Percentiles rank a stretch among this genome's conserved stretches.
These are phyloP conservation scores for Redunca redunca DNA, from an alignment of 2,113 vertebrate genomes.

Conservation along the genomic window DNA sequence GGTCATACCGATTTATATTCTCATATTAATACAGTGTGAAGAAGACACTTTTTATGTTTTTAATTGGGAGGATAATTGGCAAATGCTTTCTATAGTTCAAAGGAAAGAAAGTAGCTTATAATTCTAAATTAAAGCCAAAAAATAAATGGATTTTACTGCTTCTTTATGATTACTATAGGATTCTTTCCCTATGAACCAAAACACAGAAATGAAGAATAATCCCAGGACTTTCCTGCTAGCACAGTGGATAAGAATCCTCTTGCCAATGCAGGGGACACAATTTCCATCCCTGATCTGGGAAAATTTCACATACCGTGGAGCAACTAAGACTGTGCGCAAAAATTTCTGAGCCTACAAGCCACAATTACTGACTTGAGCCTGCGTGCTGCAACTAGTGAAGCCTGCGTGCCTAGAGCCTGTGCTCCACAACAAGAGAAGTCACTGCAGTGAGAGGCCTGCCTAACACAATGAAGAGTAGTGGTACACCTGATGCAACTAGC, in stretches of 20 bases:
- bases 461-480: neutral
- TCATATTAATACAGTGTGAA: conserved; percentile 22
- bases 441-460: neutral
- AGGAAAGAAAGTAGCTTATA: neutral
- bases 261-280: neutral
- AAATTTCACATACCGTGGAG: neutral
- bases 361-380: neutral
- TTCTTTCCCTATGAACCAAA: neutral
- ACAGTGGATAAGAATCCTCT: neutral
- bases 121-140: neutral
- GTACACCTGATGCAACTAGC: neutral
- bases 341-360: neutral
- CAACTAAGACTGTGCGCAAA: neutral
- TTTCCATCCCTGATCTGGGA: neutral
- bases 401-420: neutral
- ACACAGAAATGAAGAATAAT: neutral
- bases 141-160: neutral
- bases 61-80: neutral
- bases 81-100: neutral
- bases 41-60: neutral
- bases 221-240: neutral
- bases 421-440: neutral
- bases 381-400: neutral
- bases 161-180: neutral
- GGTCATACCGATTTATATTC: neutral